Base-by-base conservation (phyloP, 2,888 invertebrate genomes). In the Diploptera punctata region DNA sequence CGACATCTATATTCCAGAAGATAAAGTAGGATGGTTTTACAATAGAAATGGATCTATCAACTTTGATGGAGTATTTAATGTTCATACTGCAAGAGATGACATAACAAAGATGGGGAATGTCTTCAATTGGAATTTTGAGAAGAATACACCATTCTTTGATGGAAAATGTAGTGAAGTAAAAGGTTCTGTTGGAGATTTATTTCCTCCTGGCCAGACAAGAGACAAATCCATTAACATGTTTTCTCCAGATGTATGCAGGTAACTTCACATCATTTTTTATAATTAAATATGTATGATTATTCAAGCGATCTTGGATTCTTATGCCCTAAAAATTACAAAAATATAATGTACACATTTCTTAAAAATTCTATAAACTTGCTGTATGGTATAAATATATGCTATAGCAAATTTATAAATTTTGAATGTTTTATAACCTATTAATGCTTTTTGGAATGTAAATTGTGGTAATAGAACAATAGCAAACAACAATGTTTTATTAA, bases 1-100 rank as follows among this genome's bases (percentile, higher is more conserved):
- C 0, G 81, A 79, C 0, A 78, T 80, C 7, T 79, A 80, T 1
- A 73, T 76, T 0, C 88, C 88, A 0, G 90, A 90, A 75, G 95
- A 95, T 79, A 88, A 87, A 79, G 95, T 97, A 80, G 97, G 93
- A 13, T 92, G 95, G 90, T 96, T 97, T 82, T 95, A 94, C 77
- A 85, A 80, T 92, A 88, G 94, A 78, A 96, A 95, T 80, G 91
- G 90, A 73, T 92, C 93, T 0, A 82, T 87, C 1, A 85, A 84
- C 0, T 91, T 90, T 60, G 94, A 94, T 73, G 95, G 95, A 0
- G 84, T 88, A 62, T 90, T 90, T 79, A 93, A 93, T 77, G 90
- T 95, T 82, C 89, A 88, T 31, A 93, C 93, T 0, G 94, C 95
- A 0, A 84, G 82, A 0, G 81, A 84, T 13, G 86, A 89, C 68